Conservation (phyloP, 2,888 invertebrate species). For the Agriopis aurantiaria region DNA sequence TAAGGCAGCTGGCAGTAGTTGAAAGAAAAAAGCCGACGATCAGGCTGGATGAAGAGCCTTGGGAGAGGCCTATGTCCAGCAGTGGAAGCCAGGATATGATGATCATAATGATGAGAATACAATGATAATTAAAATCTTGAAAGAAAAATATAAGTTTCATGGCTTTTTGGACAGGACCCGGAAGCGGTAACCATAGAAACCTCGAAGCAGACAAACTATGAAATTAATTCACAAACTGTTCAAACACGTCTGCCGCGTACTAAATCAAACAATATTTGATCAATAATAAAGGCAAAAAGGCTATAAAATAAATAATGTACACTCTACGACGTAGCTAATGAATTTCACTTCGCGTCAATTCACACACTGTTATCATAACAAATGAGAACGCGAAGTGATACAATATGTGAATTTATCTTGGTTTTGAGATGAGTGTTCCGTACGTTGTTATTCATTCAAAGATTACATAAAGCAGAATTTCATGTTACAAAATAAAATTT, state of each 20-base stretch:
- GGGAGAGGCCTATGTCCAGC: too few relatives aligned
- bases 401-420: neutral
- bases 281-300: constrained; percentile 7
- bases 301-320: neutral
- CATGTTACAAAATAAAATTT: too few relatives aligned
- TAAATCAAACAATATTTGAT: constrained; percentile 14
- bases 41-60: too few relatives aligned
- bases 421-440: neutral
- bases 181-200: neutral
- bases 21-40: too few relatives aligned
- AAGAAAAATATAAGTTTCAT: neutral
- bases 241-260: constrained; percentile 21
- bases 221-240: constrained; percentile 9
- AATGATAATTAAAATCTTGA: too few relatives aligned
- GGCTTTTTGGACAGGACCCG: neutral
- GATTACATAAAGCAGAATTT: too few relatives aligned
- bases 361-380: constrained; percentile 16
- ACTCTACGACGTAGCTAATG: constrained; percentile 9
- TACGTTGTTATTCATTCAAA: neutral
- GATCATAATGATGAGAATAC: too few relatives aligned
- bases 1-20: too few relatives aligned
- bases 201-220: constrained; percentile 6
- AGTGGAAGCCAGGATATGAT: too few relatives aligned
- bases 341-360: constrained; percentile 25
- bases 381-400: constrained; percentile 6